Evolutionary conservation across 2,113 vertebrate species (phyloP).

Genomic region (Paradisaea rubra): DNA sequence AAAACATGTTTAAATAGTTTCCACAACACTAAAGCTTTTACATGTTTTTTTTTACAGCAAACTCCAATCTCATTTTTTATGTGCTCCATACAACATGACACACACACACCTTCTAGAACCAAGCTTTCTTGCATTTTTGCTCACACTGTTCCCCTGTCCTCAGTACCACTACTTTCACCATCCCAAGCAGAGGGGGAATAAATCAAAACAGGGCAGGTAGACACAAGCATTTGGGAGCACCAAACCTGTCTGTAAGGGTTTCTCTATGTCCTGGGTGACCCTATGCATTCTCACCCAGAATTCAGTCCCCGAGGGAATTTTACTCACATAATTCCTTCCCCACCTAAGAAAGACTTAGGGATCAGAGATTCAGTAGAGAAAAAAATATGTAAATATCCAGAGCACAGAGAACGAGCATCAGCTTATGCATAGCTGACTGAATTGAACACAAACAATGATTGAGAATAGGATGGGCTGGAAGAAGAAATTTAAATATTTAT

Average conservation of each 20-base stretch:
- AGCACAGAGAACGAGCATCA: slow-evolving; percentile 1
- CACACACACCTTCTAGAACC: not conserved
- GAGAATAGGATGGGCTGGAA: slow-evolving; percentile 45
- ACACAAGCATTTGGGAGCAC: not conserved
- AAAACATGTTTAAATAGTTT: not conserved
- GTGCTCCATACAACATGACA: not conserved
- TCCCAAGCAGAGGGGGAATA: not conserved
- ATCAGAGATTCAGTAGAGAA: not conserved
- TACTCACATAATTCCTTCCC: not conserved
- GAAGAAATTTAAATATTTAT: slow-evolving; percentile 60
- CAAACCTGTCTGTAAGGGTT: not conserved
- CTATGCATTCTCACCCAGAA: not conserved
- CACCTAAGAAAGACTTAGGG: not conserved
- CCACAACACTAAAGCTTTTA: not conserved
- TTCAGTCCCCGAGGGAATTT: not conserved
- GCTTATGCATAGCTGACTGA: slow-evolving; percentile 36
- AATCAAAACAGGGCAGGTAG: not conserved
- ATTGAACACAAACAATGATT: slow-evolving; percentile 55
- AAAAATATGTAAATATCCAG: slow-evolving; percentile 41
- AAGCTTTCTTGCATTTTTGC: not conserved
- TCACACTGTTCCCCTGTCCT: not conserved
- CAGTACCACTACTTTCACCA: not conserved
- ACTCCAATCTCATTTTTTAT: not conserved
- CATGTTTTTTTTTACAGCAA: not conserved
- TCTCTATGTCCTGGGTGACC: not conserved